These are phyloP conservation scores for Nephrotoma appendiculata DNA, from an alignment of 2,888 invertebrate genomes.

Conservation along the genomic window DNA sequence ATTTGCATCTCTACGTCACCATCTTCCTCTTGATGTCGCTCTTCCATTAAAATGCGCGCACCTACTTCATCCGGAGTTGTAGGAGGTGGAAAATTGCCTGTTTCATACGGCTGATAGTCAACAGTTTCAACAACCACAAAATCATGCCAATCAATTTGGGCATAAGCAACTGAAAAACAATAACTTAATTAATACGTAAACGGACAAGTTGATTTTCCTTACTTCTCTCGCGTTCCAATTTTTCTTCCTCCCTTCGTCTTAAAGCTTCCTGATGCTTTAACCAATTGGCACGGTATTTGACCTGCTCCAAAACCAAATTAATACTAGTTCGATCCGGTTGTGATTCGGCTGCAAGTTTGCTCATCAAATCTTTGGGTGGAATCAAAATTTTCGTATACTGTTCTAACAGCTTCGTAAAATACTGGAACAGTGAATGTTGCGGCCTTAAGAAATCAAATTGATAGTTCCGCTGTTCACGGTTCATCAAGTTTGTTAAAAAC, in stretches of 20 bases:
- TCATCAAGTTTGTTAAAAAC: slow-evolving; percentile 96
- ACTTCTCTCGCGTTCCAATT: slow-evolving; percentile 83
- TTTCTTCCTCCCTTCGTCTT: slow-evolving; percentile 85
- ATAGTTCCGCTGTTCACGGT: slow-evolving; percentile 92
- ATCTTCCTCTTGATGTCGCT: slow-evolving; percentile 58
- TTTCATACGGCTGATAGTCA: slow-evolving; percentile 94
- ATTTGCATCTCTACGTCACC: slow-evolving; percentile 85
- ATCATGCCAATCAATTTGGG: slow-evolving; percentile 99
- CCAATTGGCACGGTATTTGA: slow-evolving; percentile 93
- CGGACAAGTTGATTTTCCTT: slow-evolving; percentile 11
- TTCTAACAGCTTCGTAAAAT: slow-evolving; percentile 93
- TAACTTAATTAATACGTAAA: neutral
- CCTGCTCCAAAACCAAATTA: slow-evolving; percentile 64
- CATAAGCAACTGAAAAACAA: slow-evolving; percentile 58
- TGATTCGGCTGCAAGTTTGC: slow-evolving; percentile 64
- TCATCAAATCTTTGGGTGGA: slow-evolving; percentile 82
- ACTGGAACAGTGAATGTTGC: slow-evolving; percentile 95
- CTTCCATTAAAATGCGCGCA: slow-evolving; percentile 80
- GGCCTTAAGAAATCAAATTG: slow-evolving; percentile 98
- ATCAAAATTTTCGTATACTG: slow-evolving; percentile 97
- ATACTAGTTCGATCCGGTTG: slow-evolving; percentile 38
- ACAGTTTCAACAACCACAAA: slow-evolving; percentile 99
- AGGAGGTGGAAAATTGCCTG: slow-evolving; percentile 91
- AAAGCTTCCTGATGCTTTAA: slow-evolving; percentile 88
- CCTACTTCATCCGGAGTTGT: slow-evolving; percentile 96